Conservation (phyloP, 1,140 invertebrate species). For the Neodiprion lecontei region DNA sequence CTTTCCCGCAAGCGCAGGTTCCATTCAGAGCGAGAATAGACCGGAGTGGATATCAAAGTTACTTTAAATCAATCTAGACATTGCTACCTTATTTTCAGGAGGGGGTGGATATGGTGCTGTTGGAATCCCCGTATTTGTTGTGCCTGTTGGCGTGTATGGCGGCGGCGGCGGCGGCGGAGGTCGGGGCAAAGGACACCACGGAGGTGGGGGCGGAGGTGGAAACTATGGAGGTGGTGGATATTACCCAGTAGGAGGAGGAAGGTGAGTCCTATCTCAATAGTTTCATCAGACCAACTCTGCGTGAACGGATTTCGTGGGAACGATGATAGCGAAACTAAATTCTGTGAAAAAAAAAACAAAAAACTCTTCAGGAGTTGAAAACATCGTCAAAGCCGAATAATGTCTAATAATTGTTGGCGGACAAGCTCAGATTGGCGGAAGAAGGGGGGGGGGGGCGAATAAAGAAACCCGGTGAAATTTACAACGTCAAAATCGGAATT, state of each 20-base stretch:
- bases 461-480: too few species aligned
- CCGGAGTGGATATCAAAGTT: too few species aligned
- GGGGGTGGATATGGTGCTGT: neutral
- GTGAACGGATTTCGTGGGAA: too few species aligned
- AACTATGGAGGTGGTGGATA: constrained; percentile 3
- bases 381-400: neutral
- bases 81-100: neutral
- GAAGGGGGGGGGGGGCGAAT: neutral
- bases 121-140: constrained; percentile 34
- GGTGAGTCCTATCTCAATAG: constrained; percentile 6
- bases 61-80: too few species aligned
- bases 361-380: too few species aligned
- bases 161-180: neutral
- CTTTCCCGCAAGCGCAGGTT: too few species aligned
- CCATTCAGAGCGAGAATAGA: too few species aligned
- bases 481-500: too few species aligned
- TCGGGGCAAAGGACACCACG: neutral
- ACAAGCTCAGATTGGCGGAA: constrained; percentile 11
- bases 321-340: too few species aligned
- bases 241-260: neutral
- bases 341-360: too few species aligned
- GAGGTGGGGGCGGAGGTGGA: constrained; percentile 7
- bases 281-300: too few species aligned
- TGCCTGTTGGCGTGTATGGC: constrained; percentile 25
- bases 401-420: neutral